These are phyloP conservation scores for Caenorhabditis latens DNA, from an alignment of 1,140 invertebrate species.

Conservation along the genomic window DNA sequence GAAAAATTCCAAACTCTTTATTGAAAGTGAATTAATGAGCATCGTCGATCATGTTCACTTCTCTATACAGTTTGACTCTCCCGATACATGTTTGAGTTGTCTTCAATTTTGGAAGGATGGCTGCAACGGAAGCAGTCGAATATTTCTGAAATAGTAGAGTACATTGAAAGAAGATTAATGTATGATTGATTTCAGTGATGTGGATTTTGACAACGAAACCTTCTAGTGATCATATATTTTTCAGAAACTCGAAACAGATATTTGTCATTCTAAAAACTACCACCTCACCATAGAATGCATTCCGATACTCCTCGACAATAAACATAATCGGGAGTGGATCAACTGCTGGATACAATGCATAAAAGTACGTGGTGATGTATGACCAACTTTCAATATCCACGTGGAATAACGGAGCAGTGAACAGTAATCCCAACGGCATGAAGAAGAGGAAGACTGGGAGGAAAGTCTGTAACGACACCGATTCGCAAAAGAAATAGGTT, in stretches of 20 bases:
- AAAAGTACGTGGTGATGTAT: slow-evolving; percentile 8
- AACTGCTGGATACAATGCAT: slow-evolving; percentile 6
- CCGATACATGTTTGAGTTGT: not conserved
- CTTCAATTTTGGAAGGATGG: not conserved
- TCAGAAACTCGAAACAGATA: no score
- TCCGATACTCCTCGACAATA: slow-evolving; percentile 3
- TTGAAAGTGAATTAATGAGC: no score
- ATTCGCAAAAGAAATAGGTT: no score
- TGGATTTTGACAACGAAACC: no score
- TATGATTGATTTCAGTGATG: no score
- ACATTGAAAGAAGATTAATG: not conserved
- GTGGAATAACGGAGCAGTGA: slow-evolving; percentile 20
- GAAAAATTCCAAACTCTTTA: no score
- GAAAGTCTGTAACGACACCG: not conserved
- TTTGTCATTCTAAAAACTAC: not conserved
- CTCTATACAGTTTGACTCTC: not conserved
- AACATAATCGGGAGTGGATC: slow-evolving; percentile 19
- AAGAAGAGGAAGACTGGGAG: slow-evolving; percentile 24
- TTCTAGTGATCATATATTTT: no score
- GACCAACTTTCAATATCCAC: slow-evolving; percentile 30
- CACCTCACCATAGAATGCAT: not conserved
- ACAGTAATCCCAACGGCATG: not conserved
- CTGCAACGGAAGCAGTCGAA: slow-evolving; percentile 15
- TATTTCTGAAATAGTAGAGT: not conserved
- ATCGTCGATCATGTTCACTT: not conserved